These are phyloP conservation scores for Drosophila rellima DNA, from an alignment of 2,888 invertebrate genomes.

Conservation along the genomic window DNA sequence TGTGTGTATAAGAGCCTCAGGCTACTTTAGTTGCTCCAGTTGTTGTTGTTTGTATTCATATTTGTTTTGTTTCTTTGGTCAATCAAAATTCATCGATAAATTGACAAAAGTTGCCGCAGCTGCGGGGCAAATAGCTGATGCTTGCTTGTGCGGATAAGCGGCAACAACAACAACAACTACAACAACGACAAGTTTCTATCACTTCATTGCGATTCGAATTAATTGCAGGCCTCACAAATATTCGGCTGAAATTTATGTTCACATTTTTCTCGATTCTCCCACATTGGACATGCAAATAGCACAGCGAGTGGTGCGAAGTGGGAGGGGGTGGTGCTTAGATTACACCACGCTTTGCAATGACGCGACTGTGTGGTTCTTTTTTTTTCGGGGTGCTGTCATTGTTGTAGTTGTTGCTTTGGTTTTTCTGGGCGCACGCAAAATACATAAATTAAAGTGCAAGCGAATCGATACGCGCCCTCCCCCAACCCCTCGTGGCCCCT, in stretches of 20 bases:
- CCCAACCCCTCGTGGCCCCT: neutral
- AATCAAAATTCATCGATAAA: conserved; percentile 62
- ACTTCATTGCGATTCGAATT: conserved; percentile 64
- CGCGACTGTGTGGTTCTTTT: conserved; percentile 21
- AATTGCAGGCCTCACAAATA: conserved; percentile 59
- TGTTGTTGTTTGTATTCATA: conserved; percentile 21
- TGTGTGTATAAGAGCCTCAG: conserved; percentile 7
- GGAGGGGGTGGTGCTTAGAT: conserved; percentile 28
- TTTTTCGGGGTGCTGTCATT: conserved; percentile 38
- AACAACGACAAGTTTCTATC: conserved; percentile 24
- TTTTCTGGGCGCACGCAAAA: conserved; percentile 56
- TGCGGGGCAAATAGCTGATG: conserved; percentile 19
- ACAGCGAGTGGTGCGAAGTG: conserved; percentile 17
- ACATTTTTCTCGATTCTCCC: conserved; percentile 42
- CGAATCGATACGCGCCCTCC: conserved; percentile 49
- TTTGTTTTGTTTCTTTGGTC: conserved; percentile 43
- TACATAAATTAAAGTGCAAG: conserved; percentile 76
- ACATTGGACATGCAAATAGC: conserved; percentile 56
- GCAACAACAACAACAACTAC: conserved; percentile 18
- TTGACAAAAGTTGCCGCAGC: conserved; percentile 52
- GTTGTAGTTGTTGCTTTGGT: conserved; percentile 28
- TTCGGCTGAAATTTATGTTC: conserved; percentile 80
- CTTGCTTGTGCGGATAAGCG: conserved; percentile 13
- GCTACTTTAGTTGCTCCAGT: conserved; percentile 3
- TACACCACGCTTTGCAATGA: conserved; percentile 26